These are phyloP conservation scores for Halyomorpha halys DNA, from an alignment of 1,140 invertebrate species.

Conservation along the genomic window DNA sequence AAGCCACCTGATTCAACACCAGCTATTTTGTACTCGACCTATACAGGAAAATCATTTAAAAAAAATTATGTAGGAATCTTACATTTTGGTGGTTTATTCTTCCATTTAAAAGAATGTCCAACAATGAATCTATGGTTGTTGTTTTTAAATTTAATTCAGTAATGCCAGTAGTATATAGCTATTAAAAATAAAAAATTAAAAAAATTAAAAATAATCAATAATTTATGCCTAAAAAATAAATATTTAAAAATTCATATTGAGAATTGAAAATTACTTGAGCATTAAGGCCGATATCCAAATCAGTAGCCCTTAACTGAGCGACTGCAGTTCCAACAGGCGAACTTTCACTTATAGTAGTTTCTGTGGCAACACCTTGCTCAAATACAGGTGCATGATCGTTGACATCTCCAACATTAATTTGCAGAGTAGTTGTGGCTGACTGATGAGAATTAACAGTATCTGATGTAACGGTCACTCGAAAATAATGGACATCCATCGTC, in stretches of 20 bases:
- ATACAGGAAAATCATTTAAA: conserved; percentile 29
- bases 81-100: too few relatives aligned
- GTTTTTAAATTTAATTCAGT: too few relatives aligned
- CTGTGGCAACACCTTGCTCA: conserved; percentile 44
- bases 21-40: conserved; percentile 67
- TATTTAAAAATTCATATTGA: not conserved
- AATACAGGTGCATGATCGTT: conserved; percentile 91
- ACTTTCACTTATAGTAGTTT: conserved; percentile 59
- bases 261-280: conserved; percentile 45
- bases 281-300: conserved; percentile 83
- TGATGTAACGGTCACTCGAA: conserved; percentile 44
- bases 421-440: conserved; percentile 78
- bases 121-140: too few relatives aligned
- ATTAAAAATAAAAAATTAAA: too few relatives aligned
- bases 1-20: conserved; percentile 50
- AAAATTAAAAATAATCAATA: too few relatives aligned
- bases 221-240: not conserved
- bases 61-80: too few relatives aligned
- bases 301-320: conserved; percentile 79
- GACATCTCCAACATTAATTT: conserved; percentile 82
- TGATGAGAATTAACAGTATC: conserved; percentile 78
- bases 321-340: conserved; percentile 81
- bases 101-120: too few relatives aligned
- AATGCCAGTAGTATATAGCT: too few relatives aligned
- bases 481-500: conserved; percentile 64